Base-by-base conservation (phyloP, 2,888 invertebrate genomes). In the Drosophila kokeensis region DNA sequence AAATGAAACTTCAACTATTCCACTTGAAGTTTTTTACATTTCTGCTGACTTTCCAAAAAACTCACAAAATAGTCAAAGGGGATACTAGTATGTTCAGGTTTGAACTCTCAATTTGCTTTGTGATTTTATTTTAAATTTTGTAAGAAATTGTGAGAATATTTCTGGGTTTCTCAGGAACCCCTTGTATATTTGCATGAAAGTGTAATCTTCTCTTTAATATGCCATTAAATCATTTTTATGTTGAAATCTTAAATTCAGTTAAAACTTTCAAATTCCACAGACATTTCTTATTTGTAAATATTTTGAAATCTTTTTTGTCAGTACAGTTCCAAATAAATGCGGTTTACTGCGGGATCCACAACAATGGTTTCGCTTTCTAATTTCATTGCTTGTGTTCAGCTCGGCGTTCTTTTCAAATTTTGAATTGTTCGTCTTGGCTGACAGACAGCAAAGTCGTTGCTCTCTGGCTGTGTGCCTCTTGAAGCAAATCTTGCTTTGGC, bases 1-100 rank as follows among this genome's bases (percentile, higher is more conserved):
- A 71, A 55, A 61, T 61, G 55, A 54, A 61, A 55, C 71, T 71
- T 50, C 34, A 71, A 71, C 71, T 57, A 57, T 57, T 53, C 34
- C 27, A 42, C 29, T 54, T 40, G 24, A 38, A 49, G 48, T 59
- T 29, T 21, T 24, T 8, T 11, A 24, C 7, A 29, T 29, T 54
- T 54, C 32, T 63, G 53, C 58, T 30, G 48, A 45, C 54, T 40
- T 18, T 24, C n/a, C 36, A 59, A 24, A 32, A 45, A 24, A 15
- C 4, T 30, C 2, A n/a, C 13, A n/a, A n/a, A 27, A 32, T 2
- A 13, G 2, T 30, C 29, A 30, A 13, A 10, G n/a, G 11, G n/a
- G 10, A 55, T n/a, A 2, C 5, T 18, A 18, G 34, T 3, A 18
- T 11, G 11, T 10, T 24, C 27, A 3, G 18, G 11, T 6, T 15